A percentile compares a stretch with the other conserved stretches of the same genome.
These are phyloP conservation scores for Chroicocephalus ridibundus DNA, from an alignment of 2,113 vertebrate species.

Conservation along the genomic window DNA sequence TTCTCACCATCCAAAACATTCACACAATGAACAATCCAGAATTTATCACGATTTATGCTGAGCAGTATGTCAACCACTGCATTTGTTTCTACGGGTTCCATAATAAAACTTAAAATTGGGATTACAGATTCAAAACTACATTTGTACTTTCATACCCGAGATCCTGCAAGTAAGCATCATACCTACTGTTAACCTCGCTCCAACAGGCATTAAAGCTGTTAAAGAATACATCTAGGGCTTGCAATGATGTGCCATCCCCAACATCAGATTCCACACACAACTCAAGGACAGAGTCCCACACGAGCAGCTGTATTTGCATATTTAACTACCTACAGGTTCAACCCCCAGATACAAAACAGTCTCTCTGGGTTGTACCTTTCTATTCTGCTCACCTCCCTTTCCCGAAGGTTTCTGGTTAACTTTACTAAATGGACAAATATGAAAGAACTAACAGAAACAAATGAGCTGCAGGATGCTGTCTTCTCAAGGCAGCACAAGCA, in stretches of 20 bases:
- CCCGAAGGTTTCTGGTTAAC: not conserved
- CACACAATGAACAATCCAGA: not conserved
- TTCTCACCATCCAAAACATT: not conserved
- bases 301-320: not conserved
- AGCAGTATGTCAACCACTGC: accelerated
- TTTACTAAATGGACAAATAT: not conserved
- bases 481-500: not conserved
- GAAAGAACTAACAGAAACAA: not conserved
- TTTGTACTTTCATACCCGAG: not conserved
- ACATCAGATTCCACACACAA: not conserved
- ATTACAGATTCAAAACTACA: not conserved
- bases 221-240: not conserved
- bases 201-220: not conserved
- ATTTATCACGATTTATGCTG: not conserved
- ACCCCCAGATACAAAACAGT: not conserved
- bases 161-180: not conserved
- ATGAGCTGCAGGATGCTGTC: not conserved
- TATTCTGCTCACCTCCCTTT: not conserved
- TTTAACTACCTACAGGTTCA: not conserved
- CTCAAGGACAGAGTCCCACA: not conserved
- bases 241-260: not conserved
- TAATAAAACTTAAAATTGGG: not conserved
- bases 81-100: not conserved
- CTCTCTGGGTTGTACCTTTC: not conserved
- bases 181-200: not conserved